A percentile compares a stretch with the other conserved stretches of the same genome.
Evolutionary conservation across 2,888 invertebrate species (phyloP).

Genomic region (Cheilosia variabilis): DNA sequence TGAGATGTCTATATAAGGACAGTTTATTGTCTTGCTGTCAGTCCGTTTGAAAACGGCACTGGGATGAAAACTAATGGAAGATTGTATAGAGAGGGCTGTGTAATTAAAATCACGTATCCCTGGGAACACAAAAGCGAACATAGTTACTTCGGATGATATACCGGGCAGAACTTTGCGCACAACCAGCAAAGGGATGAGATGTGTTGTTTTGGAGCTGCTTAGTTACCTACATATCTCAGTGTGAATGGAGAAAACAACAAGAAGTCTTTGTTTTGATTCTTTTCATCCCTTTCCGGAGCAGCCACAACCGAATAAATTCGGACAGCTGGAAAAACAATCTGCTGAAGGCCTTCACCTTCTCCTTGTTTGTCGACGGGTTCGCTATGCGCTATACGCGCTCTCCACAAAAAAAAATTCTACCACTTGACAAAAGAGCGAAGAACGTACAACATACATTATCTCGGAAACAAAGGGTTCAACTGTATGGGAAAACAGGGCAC

Average conservation of each 20-base stretch:
- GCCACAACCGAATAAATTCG: conserved; percentile 71
- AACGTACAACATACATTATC: conserved; percentile 38
- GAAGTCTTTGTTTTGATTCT: conserved; percentile 21
- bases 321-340: conserved; percentile 72
- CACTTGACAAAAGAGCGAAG: conserved; percentile 4
- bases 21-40: conserved; percentile 71
- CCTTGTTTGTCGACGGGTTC: conserved; percentile 13
- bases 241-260: conserved; percentile 51
- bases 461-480: conserved; percentile 48
- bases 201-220: conserved; percentile 59
- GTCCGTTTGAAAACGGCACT: conserved; percentile 32
- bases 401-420: background rate
- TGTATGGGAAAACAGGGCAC: conserved; percentile 11
- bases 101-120: conserved; percentile 66
- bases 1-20: conserved; percentile 70
- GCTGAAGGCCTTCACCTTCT: conserved; percentile 45
- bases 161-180: conserved; percentile 34
- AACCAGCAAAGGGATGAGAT: conserved; percentile 17
- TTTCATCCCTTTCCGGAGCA: conserved; percentile 21
- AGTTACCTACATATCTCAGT: conserved; percentile 58
- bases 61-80: conserved; percentile 44
- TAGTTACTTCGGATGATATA: conserved; percentile 2
- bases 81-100: conserved; percentile 29
- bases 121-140: conserved; percentile 19
- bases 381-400: background rate